phyloP scores from a whole-genome alignment of 1,140 invertebrate species.

The Euglossa dilemma region DNA sequence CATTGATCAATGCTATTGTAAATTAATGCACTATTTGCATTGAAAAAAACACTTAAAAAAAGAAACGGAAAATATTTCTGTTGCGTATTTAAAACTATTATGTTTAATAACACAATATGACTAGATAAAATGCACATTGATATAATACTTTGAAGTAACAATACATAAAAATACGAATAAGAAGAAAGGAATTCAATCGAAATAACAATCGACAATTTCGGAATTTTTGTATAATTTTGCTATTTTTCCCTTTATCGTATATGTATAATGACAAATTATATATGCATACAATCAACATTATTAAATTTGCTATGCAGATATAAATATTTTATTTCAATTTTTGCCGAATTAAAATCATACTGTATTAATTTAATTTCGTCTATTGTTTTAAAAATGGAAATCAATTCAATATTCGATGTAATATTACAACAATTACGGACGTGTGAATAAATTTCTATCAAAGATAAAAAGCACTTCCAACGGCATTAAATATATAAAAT shows the following conservation, averaged over 20 bases:
- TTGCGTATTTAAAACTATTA: conserved; percentile 33
- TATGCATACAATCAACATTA: not conserved
- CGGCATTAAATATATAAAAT: conserved; percentile 20
- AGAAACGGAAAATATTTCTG: not conserved
- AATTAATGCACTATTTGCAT: not conserved
- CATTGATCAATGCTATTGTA: not conserved
- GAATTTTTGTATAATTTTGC: conserved; percentile 1
- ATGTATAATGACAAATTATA: no score
- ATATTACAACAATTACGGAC: not conserved
- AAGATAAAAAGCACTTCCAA: conserved; percentile 19
- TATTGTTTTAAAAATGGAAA: not conserved
- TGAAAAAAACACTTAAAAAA: not conserved
- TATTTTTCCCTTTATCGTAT: not conserved
- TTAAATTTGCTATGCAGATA: conserved; percentile 9
- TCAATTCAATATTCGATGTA: not conserved
- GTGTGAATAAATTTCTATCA: conserved; percentile 3
- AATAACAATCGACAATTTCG: not conserved
- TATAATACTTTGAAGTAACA: conserved; percentile 38
- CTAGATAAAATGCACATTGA: conserved; percentile 40
- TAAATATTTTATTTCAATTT: not conserved
- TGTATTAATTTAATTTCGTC: not conserved
- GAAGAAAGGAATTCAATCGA: not conserved
- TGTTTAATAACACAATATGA: conserved; percentile 34
- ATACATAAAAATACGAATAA: not conserved
- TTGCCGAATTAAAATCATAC: not conserved